Conservation (phyloP, 2,113 vertebrate species). For the Antechinus flavipes region DNA sequence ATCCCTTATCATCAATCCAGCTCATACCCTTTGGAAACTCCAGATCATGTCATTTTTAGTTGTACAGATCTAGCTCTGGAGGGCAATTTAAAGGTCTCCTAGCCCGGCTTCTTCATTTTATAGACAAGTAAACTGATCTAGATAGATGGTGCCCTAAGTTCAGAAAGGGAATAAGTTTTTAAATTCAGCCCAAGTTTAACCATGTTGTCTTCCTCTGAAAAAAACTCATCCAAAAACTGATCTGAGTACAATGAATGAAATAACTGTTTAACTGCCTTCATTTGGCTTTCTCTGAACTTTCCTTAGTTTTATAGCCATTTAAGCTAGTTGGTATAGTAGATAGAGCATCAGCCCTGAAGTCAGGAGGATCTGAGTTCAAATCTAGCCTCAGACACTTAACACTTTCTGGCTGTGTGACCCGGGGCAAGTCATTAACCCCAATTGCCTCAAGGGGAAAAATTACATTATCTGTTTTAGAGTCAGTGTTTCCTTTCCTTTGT, state of each 20-base stretch:
- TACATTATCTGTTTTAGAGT: background rate
- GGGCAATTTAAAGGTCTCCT: too few relatives aligned
- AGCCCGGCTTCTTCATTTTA: too few relatives aligned
- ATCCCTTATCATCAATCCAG: background rate
- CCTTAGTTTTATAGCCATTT: background rate
- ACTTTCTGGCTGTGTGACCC: too few relatives aligned
- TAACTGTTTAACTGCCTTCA: background rate
- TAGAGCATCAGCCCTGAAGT: too few relatives aligned
- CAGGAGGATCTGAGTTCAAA: too few relatives aligned
- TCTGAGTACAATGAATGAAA: background rate
- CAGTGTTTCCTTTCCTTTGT: background rate
- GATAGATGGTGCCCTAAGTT: constrained; percentile 37
- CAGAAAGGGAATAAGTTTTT: background rate
- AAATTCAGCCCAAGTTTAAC: background rate
- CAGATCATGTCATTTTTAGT: background rate
- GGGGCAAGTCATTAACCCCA: too few relatives aligned
- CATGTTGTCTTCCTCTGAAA: background rate
- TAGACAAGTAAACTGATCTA: background rate
- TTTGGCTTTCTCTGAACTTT: background rate
- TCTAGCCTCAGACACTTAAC: too few relatives aligned
- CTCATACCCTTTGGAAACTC: background rate
- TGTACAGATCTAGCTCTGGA: background rate
- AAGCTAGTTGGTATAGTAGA: too few relatives aligned
- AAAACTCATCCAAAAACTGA: background rate
- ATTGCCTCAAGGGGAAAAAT: too few relatives aligned